Evolutionary conservation across 2,797 vertebrate genomes (phyloP).

Genomic region (Sphenodon punctatus): DNA sequence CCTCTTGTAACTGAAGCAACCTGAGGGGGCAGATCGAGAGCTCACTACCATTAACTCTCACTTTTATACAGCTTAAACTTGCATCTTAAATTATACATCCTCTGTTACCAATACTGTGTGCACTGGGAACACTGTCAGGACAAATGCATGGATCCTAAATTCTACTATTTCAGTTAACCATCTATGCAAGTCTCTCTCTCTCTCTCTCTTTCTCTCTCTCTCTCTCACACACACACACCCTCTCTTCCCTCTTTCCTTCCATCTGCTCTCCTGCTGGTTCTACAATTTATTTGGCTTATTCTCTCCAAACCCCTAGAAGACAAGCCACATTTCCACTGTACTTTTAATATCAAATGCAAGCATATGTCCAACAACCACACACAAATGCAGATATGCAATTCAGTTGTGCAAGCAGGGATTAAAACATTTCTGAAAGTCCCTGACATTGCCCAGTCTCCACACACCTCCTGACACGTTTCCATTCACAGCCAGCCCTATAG

Average conservation of each 20-base stretch:
- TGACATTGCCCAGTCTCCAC: neutral
- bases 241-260: constrained; percentile 13
- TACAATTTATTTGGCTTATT: constrained; percentile 44
- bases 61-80: constrained; percentile 55
- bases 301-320: constrained; percentile 49
- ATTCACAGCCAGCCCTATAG: neutral
- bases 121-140: constrained; percentile 65
- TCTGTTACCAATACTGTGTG: constrained; percentile 33
- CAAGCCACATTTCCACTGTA: constrained; percentile 55
- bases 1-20: constrained; percentile 47
- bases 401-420: constrained; percentile 43
- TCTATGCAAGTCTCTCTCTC: constrained; percentile 37
- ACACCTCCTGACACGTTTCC: neutral
- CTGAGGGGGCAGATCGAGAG: constrained; percentile 38
- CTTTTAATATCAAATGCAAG: constrained; percentile 69
- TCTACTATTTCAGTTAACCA: constrained; percentile 38
- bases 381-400: constrained; percentile 34
- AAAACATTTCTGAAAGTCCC: constrained; percentile 17
- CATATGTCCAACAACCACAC: constrained; percentile 46
- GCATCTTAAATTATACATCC: constrained; percentile 56
- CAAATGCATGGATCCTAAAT: constrained; percentile 60
- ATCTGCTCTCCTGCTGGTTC: constrained; percentile 8
- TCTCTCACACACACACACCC: constrained; percentile 38
- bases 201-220: neutral
- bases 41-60: constrained; percentile 48